Conservation (phyloP, 2,797 vertebrate species). For the Acanthurus tractus region DNA sequence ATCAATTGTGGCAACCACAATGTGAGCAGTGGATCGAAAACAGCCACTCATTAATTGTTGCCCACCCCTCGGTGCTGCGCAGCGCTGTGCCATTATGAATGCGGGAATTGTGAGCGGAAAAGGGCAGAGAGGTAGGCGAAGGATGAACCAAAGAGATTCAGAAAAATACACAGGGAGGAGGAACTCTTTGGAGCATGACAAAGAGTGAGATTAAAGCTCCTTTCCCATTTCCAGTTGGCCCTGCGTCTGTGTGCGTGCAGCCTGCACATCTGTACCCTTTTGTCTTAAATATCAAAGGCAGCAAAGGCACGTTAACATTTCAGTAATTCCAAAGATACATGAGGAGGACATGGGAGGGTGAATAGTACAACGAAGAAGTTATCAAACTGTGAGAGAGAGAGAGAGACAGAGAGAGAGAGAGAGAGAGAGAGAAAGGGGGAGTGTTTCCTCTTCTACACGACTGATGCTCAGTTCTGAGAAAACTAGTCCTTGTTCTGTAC, state of each 20-base stretch:
- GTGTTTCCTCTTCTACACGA: conserved; percentile 77
- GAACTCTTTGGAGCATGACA: conserved; percentile 89
- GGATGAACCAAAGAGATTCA: conserved; percentile 81
- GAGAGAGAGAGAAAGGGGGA: conserved; percentile 53
- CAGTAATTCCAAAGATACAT: conserved; percentile 95
- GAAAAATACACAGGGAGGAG: conserved; percentile 78
- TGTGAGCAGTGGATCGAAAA: conserved; percentile 76
- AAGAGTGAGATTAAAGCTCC: conserved; percentile 87
- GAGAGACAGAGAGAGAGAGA: conserved; percentile 50
- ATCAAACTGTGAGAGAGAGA: conserved; percentile 80
- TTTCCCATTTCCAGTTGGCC: conserved; percentile 88
- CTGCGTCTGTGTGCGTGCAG: conserved; percentile 70
- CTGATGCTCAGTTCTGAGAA: conserved; percentile 73
- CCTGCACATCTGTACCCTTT: conserved; percentile 90
- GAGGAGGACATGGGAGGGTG: conserved; percentile 88
- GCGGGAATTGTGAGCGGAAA: conserved; percentile 70
- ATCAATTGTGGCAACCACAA: conserved; percentile 72
- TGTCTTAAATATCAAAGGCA: conserved; percentile 99
- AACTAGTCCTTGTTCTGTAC: conserved; percentile 81
- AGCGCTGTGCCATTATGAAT: conserved; percentile 66
- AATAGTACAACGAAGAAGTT: conserved; percentile 88
- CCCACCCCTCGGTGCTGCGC: conserved; percentile 57
- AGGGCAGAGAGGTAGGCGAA: conserved; percentile 81
- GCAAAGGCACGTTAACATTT: conserved; percentile 95
- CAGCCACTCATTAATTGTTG: conserved; percentile 77